Evolutionary conservation across 35 echinoderm and acorn worm species (phyloP), one percentile per base, ranked within the genome.

Genomic region (Apostichopus parvimensis): DNA sequence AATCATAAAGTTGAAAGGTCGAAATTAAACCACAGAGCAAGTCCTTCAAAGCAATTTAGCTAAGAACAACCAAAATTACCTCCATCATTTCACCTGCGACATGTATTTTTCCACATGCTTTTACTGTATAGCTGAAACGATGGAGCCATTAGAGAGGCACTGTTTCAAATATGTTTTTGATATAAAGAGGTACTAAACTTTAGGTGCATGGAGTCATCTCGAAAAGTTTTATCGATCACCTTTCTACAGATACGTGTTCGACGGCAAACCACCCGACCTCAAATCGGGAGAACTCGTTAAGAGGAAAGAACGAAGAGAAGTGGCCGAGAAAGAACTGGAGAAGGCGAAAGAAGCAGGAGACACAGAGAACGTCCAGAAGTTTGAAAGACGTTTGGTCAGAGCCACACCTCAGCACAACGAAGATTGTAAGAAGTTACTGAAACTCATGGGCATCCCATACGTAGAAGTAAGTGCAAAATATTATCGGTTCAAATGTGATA

Each of bases 221-320:
- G 24, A 4, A 12, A 5, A 17, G 45, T 9, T 60, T 14, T 17
- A 53, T 22, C 88, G 24, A 18, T 72, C 61, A 25, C 58, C 59
- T 28, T 82, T 6, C 14, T 70, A n/a, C 80, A 97, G 95, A 17
- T 98, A 96, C 34, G 97, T 99, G 5, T 99, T 99, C 92, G 97
- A 99, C 88, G 97, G 97, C 1, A 99, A 99, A 81, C 97, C 97
- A 52, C 97, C 97, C n/a, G 95, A 96, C 0, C 5, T 99, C 88
- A 99, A 99, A 87, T 99, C 97, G 20, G 97, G 97, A 78, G 97
- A 99, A 76, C 80, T 99, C 26, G 61, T 61, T 9, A 99, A 99
- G 85, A 86, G 97, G 18, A 94, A 90, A 57, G 97, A 99, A 91
- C 68, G 89, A 5, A 62, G 97, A 77, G 92, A 92, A 13, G 97